phyloP scores from a whole-genome alignment of 1,140 invertebrate species.

The Pogonognathellus flavescens region DNA sequence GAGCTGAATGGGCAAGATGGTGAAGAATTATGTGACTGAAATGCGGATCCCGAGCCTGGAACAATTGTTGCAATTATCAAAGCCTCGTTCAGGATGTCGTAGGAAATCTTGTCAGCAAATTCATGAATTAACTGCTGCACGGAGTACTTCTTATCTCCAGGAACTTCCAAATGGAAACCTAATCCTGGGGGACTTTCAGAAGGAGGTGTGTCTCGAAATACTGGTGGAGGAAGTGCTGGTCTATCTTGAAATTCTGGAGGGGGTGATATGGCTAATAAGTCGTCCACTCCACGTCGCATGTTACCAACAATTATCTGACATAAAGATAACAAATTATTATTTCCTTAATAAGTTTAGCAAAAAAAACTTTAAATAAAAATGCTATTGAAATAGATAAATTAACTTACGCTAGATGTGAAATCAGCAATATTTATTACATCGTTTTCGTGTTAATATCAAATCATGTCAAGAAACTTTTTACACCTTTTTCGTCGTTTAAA shows the following conservation, averaged over 20 bases:
- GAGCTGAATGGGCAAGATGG: conserved; percentile 56
- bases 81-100: conserved; percentile 64
- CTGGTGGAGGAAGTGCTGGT: conserved; percentile 52
- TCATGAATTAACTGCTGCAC: conserved; percentile 40
- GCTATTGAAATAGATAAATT: neutral
- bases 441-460: neutral
- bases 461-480: neutral
- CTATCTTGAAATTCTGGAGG: conserved; percentile 62
- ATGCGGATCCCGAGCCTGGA: conserved; percentile 48
- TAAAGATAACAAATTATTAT: neutral
- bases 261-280: conserved; percentile 64
- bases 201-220: conserved; percentile 54
- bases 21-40: conserved; percentile 40
- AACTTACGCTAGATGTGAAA: neutral
- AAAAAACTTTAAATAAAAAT: neutral
- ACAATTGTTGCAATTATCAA: conserved; percentile 64
- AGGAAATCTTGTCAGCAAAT: conserved; percentile 65
- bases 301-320: neutral
- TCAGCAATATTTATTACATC: neutral
- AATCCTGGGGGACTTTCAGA: conserved; percentile 15
- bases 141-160: neutral
- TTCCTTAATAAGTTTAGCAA: neutral
- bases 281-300: conserved; percentile 62
- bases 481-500: neutral
- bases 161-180: neutral